Evolutionary conservation across 2,888 invertebrate species (phyloP).

Genomic region (Sceliomorpha sp.): DNA sequence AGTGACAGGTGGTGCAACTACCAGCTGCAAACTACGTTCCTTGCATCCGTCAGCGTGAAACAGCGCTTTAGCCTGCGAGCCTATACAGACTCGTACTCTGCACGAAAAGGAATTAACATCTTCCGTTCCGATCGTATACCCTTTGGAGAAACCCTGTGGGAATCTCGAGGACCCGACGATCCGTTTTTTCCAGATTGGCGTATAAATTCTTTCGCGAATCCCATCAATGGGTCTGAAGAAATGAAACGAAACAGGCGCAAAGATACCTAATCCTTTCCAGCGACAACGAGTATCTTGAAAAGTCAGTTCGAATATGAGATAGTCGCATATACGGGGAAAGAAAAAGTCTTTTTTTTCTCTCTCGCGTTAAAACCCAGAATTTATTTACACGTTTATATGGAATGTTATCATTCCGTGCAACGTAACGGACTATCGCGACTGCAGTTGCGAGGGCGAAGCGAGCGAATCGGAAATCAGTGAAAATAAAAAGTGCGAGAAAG

Average conservation of each 20-base stretch:
- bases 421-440: conserved; percentile 19
- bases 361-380: neutral
- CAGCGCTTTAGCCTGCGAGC: conserved; percentile 43
- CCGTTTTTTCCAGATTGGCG: too few species aligned
- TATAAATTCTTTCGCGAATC: too few species aligned
- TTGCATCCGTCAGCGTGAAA: conserved; percentile 62
- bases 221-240: too few species aligned
- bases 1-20: conserved; percentile 67
- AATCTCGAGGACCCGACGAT: too few species aligned
- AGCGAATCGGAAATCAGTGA: conserved; percentile 61
- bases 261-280: too few species aligned
- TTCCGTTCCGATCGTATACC: conserved; percentile 17
- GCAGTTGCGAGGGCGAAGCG: conserved; percentile 28
- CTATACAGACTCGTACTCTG: conserved; percentile 26
- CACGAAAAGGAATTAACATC: conserved; percentile 29
- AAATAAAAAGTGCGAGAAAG: conserved; percentile 50
- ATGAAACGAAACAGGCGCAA: too few species aligned
- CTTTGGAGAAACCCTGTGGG: too few species aligned
- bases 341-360: neutral
- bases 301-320: too few species aligned
- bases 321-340: too few species aligned
- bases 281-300: too few species aligned
- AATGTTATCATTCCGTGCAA: conserved; percentile 27
- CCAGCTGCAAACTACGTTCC: conserved; percentile 72
- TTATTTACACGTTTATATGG: conserved; percentile 14